Percentiles rank a stretch among this genome's conserved stretches.
phyloP scores from a whole-genome alignment of 2,113 vertebrate genomes.

The Phaethornis superciliosus region DNA sequence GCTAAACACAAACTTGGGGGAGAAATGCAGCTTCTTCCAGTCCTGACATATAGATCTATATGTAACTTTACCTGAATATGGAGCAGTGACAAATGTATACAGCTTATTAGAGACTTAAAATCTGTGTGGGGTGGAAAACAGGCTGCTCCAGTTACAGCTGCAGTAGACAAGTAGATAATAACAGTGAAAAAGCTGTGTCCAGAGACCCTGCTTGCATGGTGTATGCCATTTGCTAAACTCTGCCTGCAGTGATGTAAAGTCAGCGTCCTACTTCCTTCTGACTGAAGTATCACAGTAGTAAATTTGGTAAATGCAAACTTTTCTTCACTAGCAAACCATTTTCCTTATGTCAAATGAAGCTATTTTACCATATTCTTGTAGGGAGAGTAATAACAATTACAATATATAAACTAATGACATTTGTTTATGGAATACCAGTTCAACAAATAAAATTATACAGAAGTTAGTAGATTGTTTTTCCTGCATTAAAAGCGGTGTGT shows the following conservation, averaged over 20 bases:
- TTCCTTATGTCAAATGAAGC: not conserved
- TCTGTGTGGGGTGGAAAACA: not conserved
- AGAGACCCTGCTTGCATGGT: not conserved
- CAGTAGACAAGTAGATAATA: not conserved
- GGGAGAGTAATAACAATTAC: not conserved
- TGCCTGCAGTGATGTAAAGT: not conserved
- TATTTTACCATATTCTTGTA: not conserved
- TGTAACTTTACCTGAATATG: not conserved
- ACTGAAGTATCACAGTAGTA: not conserved
- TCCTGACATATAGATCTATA: fast-evolving
- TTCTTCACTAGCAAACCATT: not conserved
- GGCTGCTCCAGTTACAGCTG: not conserved
- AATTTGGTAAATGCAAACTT: not conserved
- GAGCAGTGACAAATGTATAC: not conserved
- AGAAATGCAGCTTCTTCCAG: not conserved
- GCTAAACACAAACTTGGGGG: not conserved
- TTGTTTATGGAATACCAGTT: not conserved
- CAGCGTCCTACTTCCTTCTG: not conserved
- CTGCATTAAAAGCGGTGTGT: fast-evolving
- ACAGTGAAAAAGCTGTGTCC: not conserved
- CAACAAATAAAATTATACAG: not conserved
- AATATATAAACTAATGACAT: not conserved
- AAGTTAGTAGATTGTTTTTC: not conserved
- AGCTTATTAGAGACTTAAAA: not conserved
- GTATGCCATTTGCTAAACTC: not conserved